phyloP scores from a whole-genome alignment of 2,113 vertebrate genomes.

The Cryptoleucopteryx plumbea region DNA sequence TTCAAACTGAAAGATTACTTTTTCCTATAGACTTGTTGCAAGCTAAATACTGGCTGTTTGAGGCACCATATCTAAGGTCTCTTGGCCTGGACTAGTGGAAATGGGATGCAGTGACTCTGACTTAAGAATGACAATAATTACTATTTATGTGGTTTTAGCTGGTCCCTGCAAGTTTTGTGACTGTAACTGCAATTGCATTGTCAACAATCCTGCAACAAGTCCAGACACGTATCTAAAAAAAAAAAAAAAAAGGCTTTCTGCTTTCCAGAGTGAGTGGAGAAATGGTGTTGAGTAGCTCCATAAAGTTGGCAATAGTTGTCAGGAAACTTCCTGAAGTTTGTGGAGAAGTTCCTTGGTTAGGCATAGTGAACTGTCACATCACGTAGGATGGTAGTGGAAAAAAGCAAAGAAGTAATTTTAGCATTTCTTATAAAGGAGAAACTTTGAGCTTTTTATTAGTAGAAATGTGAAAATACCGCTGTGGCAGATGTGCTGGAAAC shows the following conservation, averaged over 20 bases:
- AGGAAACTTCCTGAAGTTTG: background rate
- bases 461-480: background rate
- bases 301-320: background rate
- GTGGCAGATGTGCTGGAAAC: background rate
- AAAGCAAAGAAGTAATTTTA: background rate
- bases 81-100: background rate
- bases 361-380: background rate
- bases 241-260: background rate
- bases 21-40: background rate
- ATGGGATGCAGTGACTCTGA: background rate
- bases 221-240: background rate
- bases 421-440: background rate
- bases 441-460: background rate
- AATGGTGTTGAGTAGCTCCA: background rate
- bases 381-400: background rate
- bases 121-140: background rate
- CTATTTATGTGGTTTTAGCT: background rate
- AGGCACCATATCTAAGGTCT: background rate
- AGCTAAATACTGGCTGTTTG: background rate
- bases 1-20: background rate
- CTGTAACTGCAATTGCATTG: background rate
- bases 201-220: background rate
- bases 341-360: background rate
- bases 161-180: background rate
- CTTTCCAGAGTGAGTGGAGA: background rate